Base-by-base conservation (phyloP, 2,113 vertebrate species). In the Burhinus oedicnemus region DNA sequence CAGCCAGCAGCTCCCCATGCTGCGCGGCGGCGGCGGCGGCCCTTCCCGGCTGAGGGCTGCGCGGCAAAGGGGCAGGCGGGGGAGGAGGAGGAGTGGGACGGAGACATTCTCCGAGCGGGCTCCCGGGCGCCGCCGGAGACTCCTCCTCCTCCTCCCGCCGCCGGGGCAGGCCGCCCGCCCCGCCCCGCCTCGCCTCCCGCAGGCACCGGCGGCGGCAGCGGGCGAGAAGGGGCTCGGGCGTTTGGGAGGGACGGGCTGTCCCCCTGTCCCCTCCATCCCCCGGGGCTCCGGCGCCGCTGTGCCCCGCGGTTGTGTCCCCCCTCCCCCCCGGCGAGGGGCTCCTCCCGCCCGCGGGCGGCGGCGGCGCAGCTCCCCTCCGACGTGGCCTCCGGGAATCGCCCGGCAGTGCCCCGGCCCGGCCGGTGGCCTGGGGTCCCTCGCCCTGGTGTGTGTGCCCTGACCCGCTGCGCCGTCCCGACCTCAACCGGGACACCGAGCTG, bases 1-100 rank as follows among this genome's bases (percentile, higher is more conserved):
- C 44, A 96, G 92, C 86, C 87, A 94, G 54, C 76, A 42, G 93
- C 93, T 97, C 95, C 93, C 96, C 98, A 98, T 98, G 95, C 91
- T 95, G 83, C 92, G 30, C 85, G 6, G 64, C 55, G 32, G 42
- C 87, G 3, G 87, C 52, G 7, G 87, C 74, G 27, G 49, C 89
- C 77, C 95, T 52, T 88, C 93, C 88, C 55, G 45, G 71, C 93
- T 60, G 78, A 23, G 55, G 34, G 71, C 92, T 78, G 77, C 36
- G 75, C 66, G 74, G 66, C 71, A 20, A 69, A 69, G 49, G 34
- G 69, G 83, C 84, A 64, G 58, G 68, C 79, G 78, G 72, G 38
- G 75, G 75, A 66, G 65, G 15, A 68, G 51, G 88, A 57, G 81
- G 27, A 85, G 44, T 15, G 38, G 60, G 89, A 85, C 42, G 6